Evolutionary conservation across 2,888 invertebrate genomes (phyloP), one percentile per base, ranked within the genome.

Genomic region (Diachrysia chrysitis): DNA sequence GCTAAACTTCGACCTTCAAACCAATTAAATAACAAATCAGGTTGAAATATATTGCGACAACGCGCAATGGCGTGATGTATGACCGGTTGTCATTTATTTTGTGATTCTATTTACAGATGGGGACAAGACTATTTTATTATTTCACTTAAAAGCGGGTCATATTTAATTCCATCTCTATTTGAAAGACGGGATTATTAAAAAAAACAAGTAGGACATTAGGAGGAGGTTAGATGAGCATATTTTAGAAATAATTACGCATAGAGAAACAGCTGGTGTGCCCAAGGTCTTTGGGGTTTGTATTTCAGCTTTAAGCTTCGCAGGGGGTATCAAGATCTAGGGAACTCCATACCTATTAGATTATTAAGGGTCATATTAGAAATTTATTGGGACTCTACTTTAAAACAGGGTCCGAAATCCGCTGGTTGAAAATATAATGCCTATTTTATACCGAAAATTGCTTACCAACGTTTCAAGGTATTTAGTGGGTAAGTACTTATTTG

Each of bases 11-110:
- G 42, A 42, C 42, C 42, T 42, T 42, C 42, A 42, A 42, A n/a
- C 42, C 42, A 42, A n/a, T 42, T 42, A 42, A 42, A 42, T n/a
- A n/a, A 42, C 42, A 42, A 42, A 42, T 42, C 42, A n/a, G n/a
- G 42, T n/a, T 42, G n/a, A n/a, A 16, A 42, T n/a, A 42, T n/a
- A n/a, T 42, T 42, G n/a, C n/a, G 42, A 42, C 42, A n/a, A 42
- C 42, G n/a, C n/a, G 14, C 16, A 42, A n/a, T 42, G n/a, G 42
- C 42, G 16, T 42, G 42, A 42, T 42, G n/a, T 42, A 42, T 42
- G 42, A n/a, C 42, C 42, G 42, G 42, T 4, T 42, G 42, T 6
- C 42, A 42, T 42, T 37, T 37, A 42, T 42, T n/a, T 42, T 42
- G 42, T 5, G n/a, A 42, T 14, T 37, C 42, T 42, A 42, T 42